Base-by-base conservation (phyloP, 2,888 invertebrate species). In the Apamea sordens region DNA sequence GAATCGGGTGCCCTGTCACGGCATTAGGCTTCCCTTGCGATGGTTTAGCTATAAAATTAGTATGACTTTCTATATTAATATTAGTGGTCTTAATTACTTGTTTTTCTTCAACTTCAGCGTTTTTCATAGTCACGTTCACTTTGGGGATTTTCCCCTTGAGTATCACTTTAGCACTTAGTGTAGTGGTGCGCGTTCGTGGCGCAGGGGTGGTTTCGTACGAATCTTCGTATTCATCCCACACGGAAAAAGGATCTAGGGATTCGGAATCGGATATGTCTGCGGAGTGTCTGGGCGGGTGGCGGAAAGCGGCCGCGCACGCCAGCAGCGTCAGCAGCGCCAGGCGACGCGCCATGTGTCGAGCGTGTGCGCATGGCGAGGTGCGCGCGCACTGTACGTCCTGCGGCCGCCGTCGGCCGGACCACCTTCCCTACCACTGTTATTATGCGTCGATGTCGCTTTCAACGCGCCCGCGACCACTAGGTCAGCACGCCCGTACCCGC, bases 361-460 rank as follows among this genome's bases (percentile, higher is more conserved):
- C 94, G 96, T 96, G 95, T 96, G 95, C 93, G 95, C 97, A 96
- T 97, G 97, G 94, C 97, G 97, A 94, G 95, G 95, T 95, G 97
- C 96, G 94, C 94, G 95, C 92, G 96, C 96, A 95, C 96, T 96
- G 92, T 96, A 95, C 92, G 88, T 91, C 90, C 88, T 89, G 88
- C 86, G 84, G 89, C 90, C 87, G 86, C 90, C 83, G 91, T 90
- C 88, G 89, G 88, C 89, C 89, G 90, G 88, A 89, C 92, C 93
- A 93, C 93, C 94, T 94, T 94, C 94, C 95, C 96, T 94, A 93
- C 95, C 95, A 92, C 95, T 92, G 91, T 93, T 92, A 94, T 95
- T 95, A 94, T 91, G 91, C 90, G 89, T 79, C 92, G 93, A 93
- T 95, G 93, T 95, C 96, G 94, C 96, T 96, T 96, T 96, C 96